These are phyloP conservation scores for Hetaerina titia DNA, from an alignment of 2,888 invertebrate species.

Conservation along the genomic window DNA sequence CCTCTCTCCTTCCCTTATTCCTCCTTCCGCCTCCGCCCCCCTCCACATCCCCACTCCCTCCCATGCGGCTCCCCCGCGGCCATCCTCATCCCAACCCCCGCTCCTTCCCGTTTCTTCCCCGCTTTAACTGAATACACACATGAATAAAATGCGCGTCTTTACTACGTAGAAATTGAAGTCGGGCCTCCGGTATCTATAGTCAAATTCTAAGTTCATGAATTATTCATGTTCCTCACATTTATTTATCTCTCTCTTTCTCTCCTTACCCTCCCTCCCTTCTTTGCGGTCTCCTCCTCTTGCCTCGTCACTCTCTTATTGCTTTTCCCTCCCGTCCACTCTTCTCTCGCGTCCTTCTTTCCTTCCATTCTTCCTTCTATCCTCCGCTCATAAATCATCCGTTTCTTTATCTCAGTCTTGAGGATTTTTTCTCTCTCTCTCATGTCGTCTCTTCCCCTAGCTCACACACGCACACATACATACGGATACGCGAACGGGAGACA, in stretches of 20 bases:
- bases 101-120: not conserved
- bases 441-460: not conserved
- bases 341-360: not conserved
- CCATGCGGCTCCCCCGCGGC: not conserved
- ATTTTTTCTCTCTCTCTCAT: not conserved
- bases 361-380: not conserved
- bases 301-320: not conserved
- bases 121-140: conserved; percentile 39
- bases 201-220: conserved; percentile 14
- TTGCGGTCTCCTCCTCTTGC: not conserved
- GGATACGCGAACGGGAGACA: not conserved
- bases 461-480: not conserved
- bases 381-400: not conserved
- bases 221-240: conserved; percentile 29
- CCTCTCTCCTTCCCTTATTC: not conserved
- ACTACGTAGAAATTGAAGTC: conserved; percentile 35
- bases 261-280: not conserved
- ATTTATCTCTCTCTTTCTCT: not conserved
- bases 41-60: not conserved
- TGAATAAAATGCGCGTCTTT: conserved; percentile 35
- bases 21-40: not conserved
- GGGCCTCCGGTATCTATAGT: conserved; percentile 2
- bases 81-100: not conserved
- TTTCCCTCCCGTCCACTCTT: not conserved
- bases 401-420: conserved; percentile 17